Percentiles rank a stretch among this genome's conserved stretches.
phyloP scores from a whole-genome alignment of 2,797 vertebrate species.

The Chrysocyon brachyurus region DNA sequence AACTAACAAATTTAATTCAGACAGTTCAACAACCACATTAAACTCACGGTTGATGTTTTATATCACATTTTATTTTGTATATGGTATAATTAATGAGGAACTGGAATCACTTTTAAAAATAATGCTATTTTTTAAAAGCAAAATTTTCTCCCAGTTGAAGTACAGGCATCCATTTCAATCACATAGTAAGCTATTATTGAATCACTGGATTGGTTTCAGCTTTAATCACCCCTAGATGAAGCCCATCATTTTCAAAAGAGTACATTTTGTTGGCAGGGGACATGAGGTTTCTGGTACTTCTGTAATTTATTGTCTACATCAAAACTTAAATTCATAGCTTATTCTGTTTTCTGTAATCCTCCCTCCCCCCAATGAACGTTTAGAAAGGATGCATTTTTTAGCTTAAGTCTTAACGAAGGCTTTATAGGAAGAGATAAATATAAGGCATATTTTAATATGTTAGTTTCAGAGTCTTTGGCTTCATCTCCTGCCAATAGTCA shows the following conservation, averaged over 20 bases:
- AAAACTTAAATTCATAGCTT: conserved; percentile 62
- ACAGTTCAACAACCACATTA: neutral
- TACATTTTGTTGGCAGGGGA: conserved; percentile 50
- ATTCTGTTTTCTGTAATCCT: neutral
- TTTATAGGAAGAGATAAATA: conserved; percentile 7
- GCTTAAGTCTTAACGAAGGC: neutral
- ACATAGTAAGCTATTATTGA: conserved; percentile 47
- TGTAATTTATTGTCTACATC: conserved; percentile 35
- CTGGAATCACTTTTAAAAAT: conserved; percentile 23
- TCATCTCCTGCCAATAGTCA: neutral
- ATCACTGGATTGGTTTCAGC: conserved; percentile 42
- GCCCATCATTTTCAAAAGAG: conserved; percentile 61
- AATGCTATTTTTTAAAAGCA: conserved; percentile 30
- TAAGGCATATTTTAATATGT: conserved; percentile 41
- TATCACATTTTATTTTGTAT: neutral
- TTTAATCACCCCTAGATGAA: conserved; percentile 51
- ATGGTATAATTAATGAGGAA: conserved; percentile 36
- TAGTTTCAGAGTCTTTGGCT: neutral
- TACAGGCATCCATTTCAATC: conserved; percentile 5
- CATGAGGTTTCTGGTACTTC: neutral
- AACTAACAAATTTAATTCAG: neutral
- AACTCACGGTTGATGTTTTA: neutral
- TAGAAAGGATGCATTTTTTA: conserved; percentile 32
- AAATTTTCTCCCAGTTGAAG: conserved; percentile 52
- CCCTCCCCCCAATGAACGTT: neutral